Evolutionary conservation across 2,888 invertebrate genomes (phyloP), one percentile per base, ranked within the genome.

Genomic region (Papilio protenor): DNA sequence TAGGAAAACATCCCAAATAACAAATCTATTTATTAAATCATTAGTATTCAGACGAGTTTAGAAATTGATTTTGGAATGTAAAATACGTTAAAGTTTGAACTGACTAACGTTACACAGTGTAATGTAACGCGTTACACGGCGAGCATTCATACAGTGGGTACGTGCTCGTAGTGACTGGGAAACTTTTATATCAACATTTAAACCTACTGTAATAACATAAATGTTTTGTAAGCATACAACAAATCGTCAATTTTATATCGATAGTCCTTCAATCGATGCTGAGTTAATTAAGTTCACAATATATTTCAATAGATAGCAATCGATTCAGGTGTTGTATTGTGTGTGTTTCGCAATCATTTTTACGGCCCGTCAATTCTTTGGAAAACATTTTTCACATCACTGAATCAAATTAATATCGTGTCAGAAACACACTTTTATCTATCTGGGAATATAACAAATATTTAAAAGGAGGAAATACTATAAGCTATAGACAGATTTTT

Each of bases 291-390:
- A 66, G n/a, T 40, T 16, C 16, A 40, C 40, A 66, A 40, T 66
- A 40, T n/a, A 66, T 40, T 66, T 40, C 66, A 40, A 66, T 66
- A 66, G 66, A 66, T 40, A 66, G 18, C 11, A 40, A 66, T 40
- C n/a, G 64, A 64, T 40, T 40, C 64, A 64, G 64, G 64, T 64
- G 40, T 64, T 40, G 33, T 40, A 10, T 61, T 64, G 64, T 40
- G 40, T 40, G 40, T 18, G 8, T 64, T 27, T 27, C n/a, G 64
- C 18, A 64, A 64, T 64, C 64, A 64, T 64, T 64, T 64, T 64
- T 40, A 64, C 64, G 33, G 64, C 40, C 64, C 64, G 33, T 64
- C 64, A 40, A 18, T 64, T 64, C 64, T 64, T 33, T 64, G 64
- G 18, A 40, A 40, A 64, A 33, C 8, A 64, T 10, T 64, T 64